Evolutionary conservation across 2,888 invertebrate genomes (phyloP), one percentile per base, ranked within the genome.

Genomic region (Drosophila kuntzei): DNA sequence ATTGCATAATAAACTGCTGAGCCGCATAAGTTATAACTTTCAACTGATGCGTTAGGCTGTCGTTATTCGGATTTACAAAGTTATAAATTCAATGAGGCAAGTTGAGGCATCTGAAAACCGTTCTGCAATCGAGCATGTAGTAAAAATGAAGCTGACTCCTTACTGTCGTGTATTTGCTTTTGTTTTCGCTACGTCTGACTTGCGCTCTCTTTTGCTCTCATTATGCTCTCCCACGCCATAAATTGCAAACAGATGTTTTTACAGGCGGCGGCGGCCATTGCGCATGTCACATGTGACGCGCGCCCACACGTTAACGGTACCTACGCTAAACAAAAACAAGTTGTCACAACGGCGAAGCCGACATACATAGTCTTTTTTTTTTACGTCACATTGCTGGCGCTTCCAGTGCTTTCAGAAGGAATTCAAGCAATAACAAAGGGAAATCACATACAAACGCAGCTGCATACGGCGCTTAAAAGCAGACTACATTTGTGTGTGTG

Each of bases 301-400:
- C 61, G 68, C 65, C 63, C 55, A 37, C 41, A 71, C 61, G 71
- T 49, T 66, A 62, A 51, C 72, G 62, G 63, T 75, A 59, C 71
- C 78, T 78, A 85, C 68, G 75, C 79, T 70, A 84, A 84, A 83
- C 83, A 88, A 87, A 80, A 87, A 88, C 76, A 86, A 76, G 73
- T 88, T 86, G 76, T 66, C 72, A 60, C 50, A 34, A 61, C 65
- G 69, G 25, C 57, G 37, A 49, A 43, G 53, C 20, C 61, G 73
- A 61, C 58, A 32, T 22, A 14, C 29, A 27, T 44, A 20, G 36
- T 44, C 20, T 44, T 60, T 59, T 41, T 25, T 59, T 61, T 62
- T 62, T 62, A 55, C 62, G 62, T 55, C 62, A 61, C 37, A 29
- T 62, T 54, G 46, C 54, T 54, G 60, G 12, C 65, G 50, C 36